Evolutionary conservation across 2,888 invertebrate genomes (phyloP).

Genomic region (Micropterix aruncella): DNA sequence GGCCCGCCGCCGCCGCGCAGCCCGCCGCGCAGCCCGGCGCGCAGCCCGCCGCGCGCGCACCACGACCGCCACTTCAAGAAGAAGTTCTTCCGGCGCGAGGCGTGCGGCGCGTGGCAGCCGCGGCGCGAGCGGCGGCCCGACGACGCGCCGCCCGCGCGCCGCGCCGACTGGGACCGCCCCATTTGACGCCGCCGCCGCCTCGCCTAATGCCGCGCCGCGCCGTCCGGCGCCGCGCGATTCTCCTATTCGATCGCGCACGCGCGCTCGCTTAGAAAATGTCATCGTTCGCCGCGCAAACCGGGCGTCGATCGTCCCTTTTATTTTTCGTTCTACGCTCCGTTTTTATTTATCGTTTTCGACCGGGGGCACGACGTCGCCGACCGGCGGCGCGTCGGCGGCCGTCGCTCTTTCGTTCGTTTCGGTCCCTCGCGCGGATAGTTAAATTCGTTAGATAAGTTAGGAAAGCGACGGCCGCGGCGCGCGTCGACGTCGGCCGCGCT

Average conservation of each 20-base stretch:
- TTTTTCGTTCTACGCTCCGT: constrained; percentile 8
- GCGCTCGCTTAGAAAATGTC: too few relatives aligned
- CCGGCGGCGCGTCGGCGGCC: constrained; percentile 42
- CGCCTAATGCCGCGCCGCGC: too few relatives aligned
- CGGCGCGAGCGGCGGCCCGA: constrained; percentile 25
- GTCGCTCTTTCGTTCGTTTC: constrained; percentile 12
- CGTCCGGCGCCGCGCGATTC: too few relatives aligned
- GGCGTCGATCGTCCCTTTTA: too few relatives aligned
- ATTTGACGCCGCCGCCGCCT: neutral
- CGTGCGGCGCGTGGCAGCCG: constrained; percentile 42
- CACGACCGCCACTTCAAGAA: constrained; percentile 67
- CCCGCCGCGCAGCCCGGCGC: constrained; percentile 24
- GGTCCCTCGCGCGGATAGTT: neutral
- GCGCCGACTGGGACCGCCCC: constrained; percentile 18
- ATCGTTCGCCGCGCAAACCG: too few relatives aligned
- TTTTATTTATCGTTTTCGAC: constrained; percentile 8
- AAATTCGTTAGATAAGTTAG: neutral
- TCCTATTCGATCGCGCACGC: too few relatives aligned
- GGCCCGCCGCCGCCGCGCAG: constrained; percentile 27
- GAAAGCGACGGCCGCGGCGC: constrained; percentile 7
- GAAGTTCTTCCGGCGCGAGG: constrained; percentile 66
- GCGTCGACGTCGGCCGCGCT: constrained; percentile 12
- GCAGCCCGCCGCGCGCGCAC: constrained; percentile 28
- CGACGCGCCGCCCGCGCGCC: constrained; percentile 29
- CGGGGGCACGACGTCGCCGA: constrained; percentile 18